Conservation (phyloP, 2,888 invertebrate genomes). For the Limnephilus rhombicus region DNA sequence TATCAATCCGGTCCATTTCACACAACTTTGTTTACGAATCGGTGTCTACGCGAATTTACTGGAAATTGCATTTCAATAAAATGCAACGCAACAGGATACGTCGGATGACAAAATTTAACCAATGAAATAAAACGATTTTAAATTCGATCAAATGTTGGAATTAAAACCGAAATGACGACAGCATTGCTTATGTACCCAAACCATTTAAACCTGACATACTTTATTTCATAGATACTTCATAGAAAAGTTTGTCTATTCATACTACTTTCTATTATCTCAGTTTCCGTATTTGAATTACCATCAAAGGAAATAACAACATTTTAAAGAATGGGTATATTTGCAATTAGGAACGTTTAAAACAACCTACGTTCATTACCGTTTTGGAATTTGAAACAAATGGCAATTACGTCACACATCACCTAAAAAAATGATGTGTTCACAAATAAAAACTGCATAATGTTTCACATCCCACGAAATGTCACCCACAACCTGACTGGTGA, state of each 20-base stretch:
- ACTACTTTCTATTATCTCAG: neutral
- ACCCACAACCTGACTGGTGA: neutral
- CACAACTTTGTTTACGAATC: no score
- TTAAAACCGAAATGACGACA: neutral
- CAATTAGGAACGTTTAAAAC: neutral
- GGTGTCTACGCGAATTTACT: no score
- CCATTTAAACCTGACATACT: no score
- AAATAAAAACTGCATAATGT: neutral
- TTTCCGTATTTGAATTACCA: no score
- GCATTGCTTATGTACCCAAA: no score
- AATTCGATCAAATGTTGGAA: neutral
- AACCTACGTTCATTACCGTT: neutral
- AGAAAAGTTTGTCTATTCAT: neutral
- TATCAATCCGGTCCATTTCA: no score
- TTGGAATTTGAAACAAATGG: neutral
- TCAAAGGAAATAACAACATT: neutral
- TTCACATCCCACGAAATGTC: neutral
- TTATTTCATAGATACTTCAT: no score
- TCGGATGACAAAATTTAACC: neutral
- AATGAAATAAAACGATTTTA: neutral
- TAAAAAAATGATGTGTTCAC: neutral
- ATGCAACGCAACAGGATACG: no score
- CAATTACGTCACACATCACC: neutral
- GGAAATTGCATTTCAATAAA: no score
- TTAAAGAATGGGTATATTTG: neutral